Conservation (phyloP, 2,113 vertebrate species). For the Caranx ignobilis region DNA sequence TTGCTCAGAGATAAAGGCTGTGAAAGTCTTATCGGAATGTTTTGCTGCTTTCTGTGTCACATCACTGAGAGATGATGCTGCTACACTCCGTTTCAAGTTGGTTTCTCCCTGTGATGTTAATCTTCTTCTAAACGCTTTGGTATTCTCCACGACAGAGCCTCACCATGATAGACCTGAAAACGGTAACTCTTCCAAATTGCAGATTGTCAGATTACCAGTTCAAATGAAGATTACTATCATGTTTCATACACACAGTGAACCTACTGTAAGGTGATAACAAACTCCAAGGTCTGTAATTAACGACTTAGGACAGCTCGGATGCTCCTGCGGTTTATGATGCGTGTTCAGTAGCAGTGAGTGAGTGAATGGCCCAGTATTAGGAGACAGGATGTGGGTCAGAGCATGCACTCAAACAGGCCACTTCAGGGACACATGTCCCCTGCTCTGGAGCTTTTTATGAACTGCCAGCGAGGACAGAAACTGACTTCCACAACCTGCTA, state of each 20-base stretch:
- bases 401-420: constrained; percentile 64
- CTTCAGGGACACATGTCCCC: constrained; percentile 75
- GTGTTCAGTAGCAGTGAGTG: constrained; percentile 47
- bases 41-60: constrained; percentile 13
- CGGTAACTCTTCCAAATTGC: background rate
- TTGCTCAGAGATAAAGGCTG: background rate
- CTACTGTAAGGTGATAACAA: constrained; percentile 19
- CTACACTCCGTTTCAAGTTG: background rate
- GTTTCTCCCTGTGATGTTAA: background rate
- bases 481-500: constrained; percentile 69
- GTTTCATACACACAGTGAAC: constrained; percentile 14
- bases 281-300: constrained; percentile 50
- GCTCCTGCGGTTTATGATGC: constrained; percentile 56
- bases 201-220: constrained; percentile 4
- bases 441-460: constrained; percentile 75
- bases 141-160: background rate
- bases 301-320: constrained; percentile 41
- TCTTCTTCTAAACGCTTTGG: constrained; percentile 3
- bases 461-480: constrained; percentile 75
- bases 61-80: background rate
- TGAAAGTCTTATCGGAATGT: constrained; percentile 16
- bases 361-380: constrained; percentile 59
- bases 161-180: background rate
- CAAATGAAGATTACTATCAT: background rate
- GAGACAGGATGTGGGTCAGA: constrained; percentile 75